Percentiles rank a stretch among this genome's conserved stretches.
These are phyloP conservation scores for Drosophila flavopinicola DNA, from an alignment of 2,888 invertebrate species.

Conservation along the genomic window DNA sequence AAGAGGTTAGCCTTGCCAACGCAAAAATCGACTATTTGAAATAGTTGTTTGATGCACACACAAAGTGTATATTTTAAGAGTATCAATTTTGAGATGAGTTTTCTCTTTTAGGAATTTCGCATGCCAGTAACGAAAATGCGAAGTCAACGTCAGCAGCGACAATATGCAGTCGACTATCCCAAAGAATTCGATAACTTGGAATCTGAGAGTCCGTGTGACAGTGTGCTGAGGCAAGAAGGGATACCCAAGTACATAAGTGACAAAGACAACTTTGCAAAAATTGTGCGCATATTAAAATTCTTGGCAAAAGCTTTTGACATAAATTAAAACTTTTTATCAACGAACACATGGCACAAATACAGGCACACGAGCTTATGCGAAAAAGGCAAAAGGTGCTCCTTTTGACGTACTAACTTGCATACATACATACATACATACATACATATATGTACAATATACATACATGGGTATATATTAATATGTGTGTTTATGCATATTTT, in stretches of 20 bases:
- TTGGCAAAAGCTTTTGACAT: conserved; percentile 83
- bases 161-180: conserved; percentile 11
- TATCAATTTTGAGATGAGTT: background rate
- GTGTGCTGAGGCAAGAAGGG: conserved; percentile 12
- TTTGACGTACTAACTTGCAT: background rate
- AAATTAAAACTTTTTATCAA: conserved; percentile 83
- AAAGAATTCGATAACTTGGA: conserved; percentile 58
- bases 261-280: conserved; percentile 71
- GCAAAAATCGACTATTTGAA: too few species aligned
- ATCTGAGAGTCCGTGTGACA: conserved; percentile 13
- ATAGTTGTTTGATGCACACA: too few species aligned
- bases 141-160: conserved; percentile 12
- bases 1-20: too few species aligned
- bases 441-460: too few species aligned
- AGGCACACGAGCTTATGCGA: conserved; percentile 6
- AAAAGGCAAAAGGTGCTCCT: conserved; percentile 25
- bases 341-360: conserved; percentile 34
- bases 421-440: background rate
- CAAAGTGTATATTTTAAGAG: too few species aligned
- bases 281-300: conserved; percentile 84
- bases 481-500: too few species aligned
- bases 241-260: conserved; percentile 47
- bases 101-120: background rate
- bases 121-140: background rate
- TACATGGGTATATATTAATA: too few species aligned